A percentile compares a stretch with the other conserved stretches of the same genome.
Evolutionary conservation across 2,888 invertebrate genomes (phyloP).

Genomic region (Dinocampus coccinellae): DNA sequence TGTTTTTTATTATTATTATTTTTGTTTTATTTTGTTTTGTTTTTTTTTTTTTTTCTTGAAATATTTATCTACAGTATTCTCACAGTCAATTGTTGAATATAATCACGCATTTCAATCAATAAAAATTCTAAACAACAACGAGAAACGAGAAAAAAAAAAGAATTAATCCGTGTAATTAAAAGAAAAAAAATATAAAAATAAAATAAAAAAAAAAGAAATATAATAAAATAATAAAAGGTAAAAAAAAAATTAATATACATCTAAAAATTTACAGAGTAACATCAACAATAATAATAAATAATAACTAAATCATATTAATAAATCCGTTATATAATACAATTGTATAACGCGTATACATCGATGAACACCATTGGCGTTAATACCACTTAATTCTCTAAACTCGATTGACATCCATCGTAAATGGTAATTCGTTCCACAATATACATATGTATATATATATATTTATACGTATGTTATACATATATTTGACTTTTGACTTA

Average conservation of each 20-base stretch:
- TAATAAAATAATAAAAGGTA: not conserved
- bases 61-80: not conserved
- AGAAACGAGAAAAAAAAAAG: not conserved
- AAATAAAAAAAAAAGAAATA: not conserved
- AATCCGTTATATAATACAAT: not conserved
- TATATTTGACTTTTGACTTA: not conserved
- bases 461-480: not conserved
- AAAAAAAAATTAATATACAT: not conserved
- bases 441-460: not conserved
- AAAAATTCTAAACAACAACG: not conserved
- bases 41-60: not conserved
- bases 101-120: not conserved
- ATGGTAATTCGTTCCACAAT: slow-evolving; percentile 1
- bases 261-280: no score
- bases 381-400: not conserved
- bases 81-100: slow-evolving; percentile 1
- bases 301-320: not conserved
- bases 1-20: no score
- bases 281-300: no score
- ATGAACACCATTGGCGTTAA: slow-evolving; percentile 17
- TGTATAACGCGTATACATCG: slow-evolving; percentile 1
- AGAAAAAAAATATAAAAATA: not conserved
- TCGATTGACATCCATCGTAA: slow-evolving; percentile 4
- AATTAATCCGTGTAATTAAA: not conserved
- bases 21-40: no score